These are phyloP conservation scores for Callipepla squamata DNA, from an alignment of 2,113 vertebrate species.

Conservation along the genomic window DNA sequence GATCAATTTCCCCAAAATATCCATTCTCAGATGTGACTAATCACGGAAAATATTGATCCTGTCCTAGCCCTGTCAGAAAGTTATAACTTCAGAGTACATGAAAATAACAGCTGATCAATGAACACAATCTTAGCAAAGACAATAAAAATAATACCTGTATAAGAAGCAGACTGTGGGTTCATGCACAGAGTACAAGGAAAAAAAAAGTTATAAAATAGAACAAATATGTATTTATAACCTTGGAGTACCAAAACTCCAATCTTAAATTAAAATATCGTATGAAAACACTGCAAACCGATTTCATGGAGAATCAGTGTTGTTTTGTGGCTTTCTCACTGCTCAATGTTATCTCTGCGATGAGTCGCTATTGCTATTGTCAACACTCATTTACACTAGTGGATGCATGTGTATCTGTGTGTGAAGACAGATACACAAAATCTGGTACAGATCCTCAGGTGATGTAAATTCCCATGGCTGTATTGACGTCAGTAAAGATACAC, in stretches of 20 bases:
- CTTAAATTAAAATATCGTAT: neutral
- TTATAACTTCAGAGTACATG: neutral
- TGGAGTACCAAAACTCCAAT: neutral
- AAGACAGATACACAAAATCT: neutral
- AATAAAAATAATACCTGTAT: neutral
- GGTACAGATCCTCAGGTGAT: slow-evolving; percentile 41
- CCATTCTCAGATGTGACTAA: neutral
- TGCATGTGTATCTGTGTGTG: neutral
- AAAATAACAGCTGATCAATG: slow-evolving; percentile 13
- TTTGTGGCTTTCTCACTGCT: slow-evolving; percentile 5
- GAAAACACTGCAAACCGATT: slow-evolving; percentile 6
- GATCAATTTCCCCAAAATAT: neutral
- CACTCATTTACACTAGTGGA: neutral
- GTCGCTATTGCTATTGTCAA: neutral
- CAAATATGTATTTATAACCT: slow-evolving; percentile 5
- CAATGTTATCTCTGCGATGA: neutral
- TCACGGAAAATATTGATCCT: slow-evolving; percentile 1
- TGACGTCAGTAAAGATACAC: slow-evolving; percentile 25
- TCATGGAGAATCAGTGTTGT: neutral
- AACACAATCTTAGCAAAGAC: slow-evolving; percentile 18
- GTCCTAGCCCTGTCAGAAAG: neutral
- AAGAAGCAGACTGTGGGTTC: neutral
- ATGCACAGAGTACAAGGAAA: neutral
- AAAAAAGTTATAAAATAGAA: neutral
- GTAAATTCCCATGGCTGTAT: slow-evolving; percentile 8